Evolutionary conservation across 2,888 invertebrate genomes (phyloP).

Genomic region (Cecidostiba fungosa): DNA sequence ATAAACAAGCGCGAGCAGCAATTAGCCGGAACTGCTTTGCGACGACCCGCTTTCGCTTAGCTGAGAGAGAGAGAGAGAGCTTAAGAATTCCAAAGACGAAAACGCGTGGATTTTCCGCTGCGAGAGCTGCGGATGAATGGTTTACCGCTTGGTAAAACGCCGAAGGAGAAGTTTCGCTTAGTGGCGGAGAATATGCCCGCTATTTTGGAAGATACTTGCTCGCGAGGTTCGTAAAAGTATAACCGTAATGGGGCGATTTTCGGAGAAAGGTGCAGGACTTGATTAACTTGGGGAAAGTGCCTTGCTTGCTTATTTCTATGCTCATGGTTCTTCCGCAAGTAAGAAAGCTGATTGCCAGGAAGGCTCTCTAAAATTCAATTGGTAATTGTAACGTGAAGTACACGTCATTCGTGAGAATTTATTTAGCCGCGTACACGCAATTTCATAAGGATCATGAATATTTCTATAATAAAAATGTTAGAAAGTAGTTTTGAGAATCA

Average conservation of each 20-base stretch:
- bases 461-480: not conserved
- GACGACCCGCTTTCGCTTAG: conserved; percentile 25
- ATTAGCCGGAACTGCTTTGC: conserved; percentile 15
- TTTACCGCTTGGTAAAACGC: not conserved
- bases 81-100: conserved; percentile 19
- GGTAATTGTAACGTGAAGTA: not conserved
- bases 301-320: not conserved
- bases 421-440: not conserved
- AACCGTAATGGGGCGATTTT: not conserved
- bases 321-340: not conserved
- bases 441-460: too few relatives aligned
- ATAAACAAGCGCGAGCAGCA: conserved; percentile 24
- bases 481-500: not conserved
- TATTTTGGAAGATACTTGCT: not conserved
- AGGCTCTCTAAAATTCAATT: not conserved
- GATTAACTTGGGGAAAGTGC: not conserved
- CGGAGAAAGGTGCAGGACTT: not conserved
- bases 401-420: not conserved
- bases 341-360: too few relatives aligned
- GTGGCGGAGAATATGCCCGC: not conserved
- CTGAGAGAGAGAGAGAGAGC: not conserved
- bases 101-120: not conserved
- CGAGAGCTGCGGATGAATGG: not conserved
- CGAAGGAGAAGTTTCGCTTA: not conserved
- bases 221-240: not conserved